phyloP scores from a whole-genome alignment of 2,797 vertebrate species.

The Notoglanidium macrostoma region DNA sequence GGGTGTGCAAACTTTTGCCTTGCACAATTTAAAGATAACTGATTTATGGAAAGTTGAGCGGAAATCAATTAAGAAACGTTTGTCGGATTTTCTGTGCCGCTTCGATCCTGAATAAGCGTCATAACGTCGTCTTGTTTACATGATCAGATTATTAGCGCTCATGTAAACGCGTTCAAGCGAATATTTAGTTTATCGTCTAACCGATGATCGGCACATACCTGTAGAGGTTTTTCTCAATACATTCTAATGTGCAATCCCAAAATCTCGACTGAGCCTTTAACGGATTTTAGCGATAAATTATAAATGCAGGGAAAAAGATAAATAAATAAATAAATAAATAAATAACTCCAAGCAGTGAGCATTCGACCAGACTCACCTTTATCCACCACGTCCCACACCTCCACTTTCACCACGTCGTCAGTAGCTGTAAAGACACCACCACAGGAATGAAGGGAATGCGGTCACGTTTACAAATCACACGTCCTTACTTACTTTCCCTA shows the following conservation, averaged over 20 bases:
- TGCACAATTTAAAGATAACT: too few species aligned
- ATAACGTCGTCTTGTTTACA: background rate
- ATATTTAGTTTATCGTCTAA: background rate
- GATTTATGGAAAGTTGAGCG: too few species aligned
- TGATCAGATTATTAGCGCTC: background rate
- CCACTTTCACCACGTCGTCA: constrained; percentile 97
- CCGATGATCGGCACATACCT: constrained; percentile 6
- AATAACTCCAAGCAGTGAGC: too few species aligned
- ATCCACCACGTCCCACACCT: constrained; percentile 99
- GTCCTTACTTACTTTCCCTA: background rate
- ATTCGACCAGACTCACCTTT: constrained; percentile 83
- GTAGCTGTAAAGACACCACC: constrained; percentile 79
- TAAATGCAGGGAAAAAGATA: background rate
- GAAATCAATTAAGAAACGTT: background rate
- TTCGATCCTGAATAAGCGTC: background rate
- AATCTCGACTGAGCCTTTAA: background rate
- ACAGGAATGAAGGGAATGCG: constrained; percentile 3
- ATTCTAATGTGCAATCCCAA: background rate
- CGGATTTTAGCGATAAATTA: background rate
- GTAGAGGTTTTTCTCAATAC: too few species aligned
- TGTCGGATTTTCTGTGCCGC: background rate
- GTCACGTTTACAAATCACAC: background rate
- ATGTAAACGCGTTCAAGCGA: background rate
- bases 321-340: too few species aligned
- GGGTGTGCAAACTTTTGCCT: background rate